phyloP scores from a whole-genome alignment of 2,113 vertebrate genomes.

The Scytalopus superciliaris region DNA sequence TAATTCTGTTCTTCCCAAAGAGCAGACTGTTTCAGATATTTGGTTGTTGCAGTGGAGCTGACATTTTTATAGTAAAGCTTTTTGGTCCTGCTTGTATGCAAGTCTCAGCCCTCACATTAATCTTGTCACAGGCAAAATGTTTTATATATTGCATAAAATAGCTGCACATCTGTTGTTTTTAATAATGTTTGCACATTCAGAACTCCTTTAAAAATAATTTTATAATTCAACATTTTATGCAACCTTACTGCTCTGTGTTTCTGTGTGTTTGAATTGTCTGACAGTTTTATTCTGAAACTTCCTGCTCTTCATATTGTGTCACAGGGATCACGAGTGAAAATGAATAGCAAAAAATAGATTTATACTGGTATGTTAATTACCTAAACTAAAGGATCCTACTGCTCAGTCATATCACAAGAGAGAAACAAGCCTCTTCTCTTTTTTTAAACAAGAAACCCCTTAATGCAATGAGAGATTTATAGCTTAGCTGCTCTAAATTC shows the following conservation, averaged over 20 bases:
- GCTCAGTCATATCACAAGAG: neutral
- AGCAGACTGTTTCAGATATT: neutral
- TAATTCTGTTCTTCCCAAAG: neutral
- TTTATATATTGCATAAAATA: conserved; percentile 20
- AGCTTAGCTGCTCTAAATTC: neutral
- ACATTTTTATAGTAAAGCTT: neutral
- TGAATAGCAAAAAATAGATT: neutral
- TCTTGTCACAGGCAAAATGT: conserved; percentile 1
- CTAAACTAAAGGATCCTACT: neutral
- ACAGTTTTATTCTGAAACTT: conserved; percentile 32
- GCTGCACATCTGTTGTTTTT: neutral
- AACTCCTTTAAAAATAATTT: neutral
- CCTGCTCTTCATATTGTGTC: neutral
- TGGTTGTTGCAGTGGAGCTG: neutral
- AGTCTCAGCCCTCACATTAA: neutral
- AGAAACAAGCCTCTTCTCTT: neutral
- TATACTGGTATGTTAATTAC: conserved; percentile 34
- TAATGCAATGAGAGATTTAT: conserved; percentile 4
- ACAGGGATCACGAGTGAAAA: neutral
- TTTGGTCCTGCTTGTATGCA: neutral
- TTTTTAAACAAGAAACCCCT: neutral
- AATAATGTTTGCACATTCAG: conserved; percentile 16
- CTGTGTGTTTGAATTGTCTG: neutral
- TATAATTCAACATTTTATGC: neutral
- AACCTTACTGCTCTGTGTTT: neutral